A percentile compares a stretch with the other conserved stretches of the same genome.
Evolutionary conservation across 2,113 vertebrate species (phyloP).

Genomic region (Chamaetylas fuelleborni): DNA sequence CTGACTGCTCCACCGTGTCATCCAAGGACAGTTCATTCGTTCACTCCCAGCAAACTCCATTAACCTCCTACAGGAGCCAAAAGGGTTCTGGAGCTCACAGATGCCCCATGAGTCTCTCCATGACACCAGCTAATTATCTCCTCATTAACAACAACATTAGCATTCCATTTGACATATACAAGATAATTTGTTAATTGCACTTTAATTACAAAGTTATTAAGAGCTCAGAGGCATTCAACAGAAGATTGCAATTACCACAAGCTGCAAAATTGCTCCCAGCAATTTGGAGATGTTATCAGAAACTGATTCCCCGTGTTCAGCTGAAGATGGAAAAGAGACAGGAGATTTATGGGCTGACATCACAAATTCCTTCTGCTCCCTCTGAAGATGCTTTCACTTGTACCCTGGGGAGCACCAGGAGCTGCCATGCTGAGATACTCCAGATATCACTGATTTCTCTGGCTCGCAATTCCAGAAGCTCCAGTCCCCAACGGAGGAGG

Average conservation of each 20-base stretch:
- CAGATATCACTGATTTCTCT: neutral
- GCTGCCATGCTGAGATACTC: neutral
- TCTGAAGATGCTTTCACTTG: neutral
- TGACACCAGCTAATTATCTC: constrained; percentile 70
- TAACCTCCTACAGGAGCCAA: constrained; percentile 18
- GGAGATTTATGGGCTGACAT: constrained; percentile 54
- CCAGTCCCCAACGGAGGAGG: rapidly evolving
- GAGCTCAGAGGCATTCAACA: constrained; percentile 59
- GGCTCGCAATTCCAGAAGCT: neutral
- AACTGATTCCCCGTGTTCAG: constrained; percentile 1
- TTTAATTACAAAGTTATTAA: constrained; percentile 77
- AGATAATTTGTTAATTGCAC: constrained; percentile 75
- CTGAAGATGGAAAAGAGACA: constrained; percentile 6
- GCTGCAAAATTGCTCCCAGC: constrained; percentile 58
- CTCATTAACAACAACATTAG: constrained; percentile 70
- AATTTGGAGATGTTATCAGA: constrained; percentile 62
- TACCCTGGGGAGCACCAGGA: neutral
- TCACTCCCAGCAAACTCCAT: constrained; percentile 27
- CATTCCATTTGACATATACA: constrained; percentile 66
- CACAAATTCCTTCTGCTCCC: neutral
- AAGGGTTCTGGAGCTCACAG: constrained; percentile 17
- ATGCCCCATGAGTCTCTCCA: constrained; percentile 53
- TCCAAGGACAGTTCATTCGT: constrained; percentile 20
- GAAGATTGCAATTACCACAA: constrained; percentile 66
- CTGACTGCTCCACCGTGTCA: neutral